Percentiles rank a stretch among this genome's conserved stretches.
Conservation (phyloP, 2,797 vertebrate genomes). For the Pseudochirops corinnae region DNA sequence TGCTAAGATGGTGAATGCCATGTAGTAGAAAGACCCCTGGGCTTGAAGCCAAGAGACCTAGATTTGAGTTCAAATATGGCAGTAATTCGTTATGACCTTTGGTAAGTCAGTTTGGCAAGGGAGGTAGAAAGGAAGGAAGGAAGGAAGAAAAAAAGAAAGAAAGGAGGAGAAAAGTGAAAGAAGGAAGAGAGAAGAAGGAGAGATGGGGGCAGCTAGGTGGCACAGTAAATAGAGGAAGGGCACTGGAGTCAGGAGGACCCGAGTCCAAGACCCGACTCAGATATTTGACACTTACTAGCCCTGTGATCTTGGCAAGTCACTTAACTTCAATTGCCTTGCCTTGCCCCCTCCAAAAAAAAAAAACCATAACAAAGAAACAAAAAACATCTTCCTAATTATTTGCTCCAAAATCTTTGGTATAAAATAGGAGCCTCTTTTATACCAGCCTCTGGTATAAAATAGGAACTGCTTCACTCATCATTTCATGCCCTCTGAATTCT, state of each 20-base stretch:
- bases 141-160: neutral
- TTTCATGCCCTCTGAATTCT: neutral
- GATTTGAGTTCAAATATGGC: neutral
- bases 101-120: neutral
- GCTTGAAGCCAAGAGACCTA: neutral
- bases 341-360: too few species aligned
- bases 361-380: too few species aligned
- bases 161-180: neutral
- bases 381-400: neutral
- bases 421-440: too few species aligned
- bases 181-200: neutral
- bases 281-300: too few species aligned
- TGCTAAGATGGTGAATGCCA: neutral
- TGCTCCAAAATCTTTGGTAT: neutral
- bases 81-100: neutral
- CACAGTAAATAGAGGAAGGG: too few species aligned
- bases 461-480: neutral
- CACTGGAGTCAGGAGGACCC: too few species aligned
- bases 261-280: too few species aligned
- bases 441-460: neutral
- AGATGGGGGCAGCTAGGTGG: too few species aligned
- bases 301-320: too few species aligned
- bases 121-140: neutral
- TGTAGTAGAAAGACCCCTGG: neutral
- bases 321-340: too few species aligned